A percentile compares a stretch with the other conserved stretches of the same genome.
Conservation (phyloP, 1,140 invertebrate genomes). For the Liolophura sinensis region DNA sequence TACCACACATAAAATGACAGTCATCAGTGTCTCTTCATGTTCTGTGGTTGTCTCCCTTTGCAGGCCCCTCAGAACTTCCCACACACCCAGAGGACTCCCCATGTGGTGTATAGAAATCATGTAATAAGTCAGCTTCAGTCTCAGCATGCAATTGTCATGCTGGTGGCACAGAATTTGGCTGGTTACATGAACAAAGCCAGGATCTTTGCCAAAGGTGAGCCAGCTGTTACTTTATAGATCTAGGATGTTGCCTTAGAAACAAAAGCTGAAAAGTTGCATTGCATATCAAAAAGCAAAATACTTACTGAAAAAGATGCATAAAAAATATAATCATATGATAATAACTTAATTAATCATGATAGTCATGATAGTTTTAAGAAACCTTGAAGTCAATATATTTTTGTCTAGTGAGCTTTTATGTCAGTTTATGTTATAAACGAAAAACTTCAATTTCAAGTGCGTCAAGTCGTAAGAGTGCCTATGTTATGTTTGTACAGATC, state of each 20-base stretch:
- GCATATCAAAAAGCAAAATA: no score
- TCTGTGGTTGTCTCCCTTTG: constrained; percentile 10
- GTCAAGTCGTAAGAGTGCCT: no score
- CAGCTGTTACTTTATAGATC: neutral
- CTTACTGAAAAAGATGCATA: no score
- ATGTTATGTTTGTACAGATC: constrained; percentile 61
- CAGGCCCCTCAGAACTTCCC: constrained; percentile 71
- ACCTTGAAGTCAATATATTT: no score
- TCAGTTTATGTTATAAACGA: no score
- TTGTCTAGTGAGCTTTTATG: no score
- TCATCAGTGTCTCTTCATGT: neutral
- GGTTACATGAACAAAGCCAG: constrained; percentile 88
- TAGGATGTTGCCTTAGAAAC: neutral
- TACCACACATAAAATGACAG: no score
- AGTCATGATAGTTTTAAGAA: no score
- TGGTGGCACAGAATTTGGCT: constrained; percentile 91
- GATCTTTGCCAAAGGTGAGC: constrained; percentile 67
- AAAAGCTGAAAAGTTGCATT: neutral
- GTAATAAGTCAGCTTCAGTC: constrained; percentile 91
- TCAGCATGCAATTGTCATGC: constrained; percentile 89
- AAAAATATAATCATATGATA: no score
- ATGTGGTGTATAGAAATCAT: constrained; percentile 68
- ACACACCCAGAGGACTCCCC: constrained; percentile 61
- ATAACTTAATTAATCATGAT: no score
- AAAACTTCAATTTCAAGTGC: no score